A percentile compares a stretch with the other conserved stretches of the same genome.
phyloP scores from a whole-genome alignment of 2,113 vertebrate species.

The human (Homo sapiens) region DNA sequence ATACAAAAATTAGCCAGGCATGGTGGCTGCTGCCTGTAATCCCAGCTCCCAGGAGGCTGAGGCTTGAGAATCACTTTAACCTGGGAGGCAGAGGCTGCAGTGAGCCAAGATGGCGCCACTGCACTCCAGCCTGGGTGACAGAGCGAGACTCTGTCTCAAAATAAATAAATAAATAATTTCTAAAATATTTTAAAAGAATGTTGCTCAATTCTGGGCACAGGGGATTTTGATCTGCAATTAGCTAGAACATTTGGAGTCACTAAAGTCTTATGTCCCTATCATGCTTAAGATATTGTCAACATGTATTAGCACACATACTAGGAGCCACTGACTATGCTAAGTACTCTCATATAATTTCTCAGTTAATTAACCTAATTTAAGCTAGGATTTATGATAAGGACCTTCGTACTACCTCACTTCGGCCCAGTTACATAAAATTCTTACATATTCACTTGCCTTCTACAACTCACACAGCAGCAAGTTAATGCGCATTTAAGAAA shows the following conservation, averaged over 20 bases:
- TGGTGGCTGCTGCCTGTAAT: too few species aligned
- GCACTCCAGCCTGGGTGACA: too few species aligned
- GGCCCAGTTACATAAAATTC: neutral
- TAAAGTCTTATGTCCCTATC: neutral
- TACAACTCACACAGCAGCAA: neutral
- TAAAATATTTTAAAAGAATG: neutral
- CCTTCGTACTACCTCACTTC: neutral
- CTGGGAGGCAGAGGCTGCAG: too few species aligned
- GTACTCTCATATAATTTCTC: neutral
- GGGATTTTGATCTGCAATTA: neutral
- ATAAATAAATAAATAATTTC: neutral
- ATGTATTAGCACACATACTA: neutral
- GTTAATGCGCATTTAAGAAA: neutral
- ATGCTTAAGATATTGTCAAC: neutral
- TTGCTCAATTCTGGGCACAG: neutral
- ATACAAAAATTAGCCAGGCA: too few species aligned
- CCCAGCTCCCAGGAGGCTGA: too few species aligned
- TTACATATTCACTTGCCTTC: neutral
- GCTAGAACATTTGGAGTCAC: neutral
- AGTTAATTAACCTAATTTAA: neutral
- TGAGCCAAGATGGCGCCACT: too few species aligned
- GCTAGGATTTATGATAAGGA: neutral
- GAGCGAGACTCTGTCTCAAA: too few species aligned
- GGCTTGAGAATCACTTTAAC: too few species aligned
- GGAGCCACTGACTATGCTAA: neutral